Base-by-base conservation (phyloP, 2,797 vertebrate species). In the Naso thynnoides region DNA sequence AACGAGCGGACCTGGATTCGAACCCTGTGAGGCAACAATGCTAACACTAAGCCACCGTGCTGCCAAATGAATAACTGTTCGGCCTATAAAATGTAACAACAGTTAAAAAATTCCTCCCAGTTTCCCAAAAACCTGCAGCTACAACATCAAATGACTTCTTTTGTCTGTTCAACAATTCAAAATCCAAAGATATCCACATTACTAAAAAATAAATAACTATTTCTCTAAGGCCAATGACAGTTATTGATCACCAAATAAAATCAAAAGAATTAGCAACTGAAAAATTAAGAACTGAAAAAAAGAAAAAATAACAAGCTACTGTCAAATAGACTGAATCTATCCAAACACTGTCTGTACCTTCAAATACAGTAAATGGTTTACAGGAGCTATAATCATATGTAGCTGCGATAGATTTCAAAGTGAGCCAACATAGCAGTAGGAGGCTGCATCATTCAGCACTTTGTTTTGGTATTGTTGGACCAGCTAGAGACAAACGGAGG, bases 381-480 rank as follows among this genome's bases (percentile, higher is more conserved):
- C 38, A 54, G 52, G 27, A 14, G 0, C 56, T 45, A 70, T 38
- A 60, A 74, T 74, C 56, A 60, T 29, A 56, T 64, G 65, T 60
- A 62, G 48, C 66, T 52, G 67, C 57, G 59, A 69, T 64, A 23
- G 47, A 53, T 60, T 63, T 79, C 21, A 65, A 53, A 70, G 39
- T 21, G 42, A 77, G 85, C 75, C 78, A 84, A 72, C 13, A 38
- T 63, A 76, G 79, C 82, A 87, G 84, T 79, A 86, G 77, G 84
- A 76, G 68, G 61, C 75, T 39, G 57, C 78, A 80, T 85, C 81
- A 70, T 67, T 84, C 75, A 73, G 21, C 74, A 75, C 76, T 89
- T 87, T 89, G 84, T 84, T 84, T 82, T 49, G 83, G 75, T 85
- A 75, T 65, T 70, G 76, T 83, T 87, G 85, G 77, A 80, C 76